Evolutionary conservation across 2,797 vertebrate genomes (phyloP).

Genomic region (Pangasius sanitwongsei): DNA sequence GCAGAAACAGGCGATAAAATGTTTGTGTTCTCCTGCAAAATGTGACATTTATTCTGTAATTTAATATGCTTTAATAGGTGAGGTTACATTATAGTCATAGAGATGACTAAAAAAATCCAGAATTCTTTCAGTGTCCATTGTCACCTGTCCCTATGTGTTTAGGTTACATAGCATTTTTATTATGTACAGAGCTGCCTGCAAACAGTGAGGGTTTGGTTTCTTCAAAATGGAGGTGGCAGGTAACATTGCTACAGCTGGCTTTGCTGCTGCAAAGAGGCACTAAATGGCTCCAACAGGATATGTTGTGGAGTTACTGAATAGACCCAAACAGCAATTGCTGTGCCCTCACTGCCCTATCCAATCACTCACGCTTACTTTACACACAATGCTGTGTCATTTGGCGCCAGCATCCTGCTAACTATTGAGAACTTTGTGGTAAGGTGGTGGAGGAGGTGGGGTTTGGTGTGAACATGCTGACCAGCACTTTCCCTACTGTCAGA

Average conservation of each 20-base stretch:
- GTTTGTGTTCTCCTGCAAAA: neutral
- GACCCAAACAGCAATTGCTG: neutral
- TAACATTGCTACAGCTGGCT: conserved; percentile 1
- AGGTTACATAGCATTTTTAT: neutral
- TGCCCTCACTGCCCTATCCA: conserved; percentile 14
- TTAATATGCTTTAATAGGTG: neutral
- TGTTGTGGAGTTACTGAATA: neutral
- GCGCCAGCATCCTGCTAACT: conserved; percentile 61
- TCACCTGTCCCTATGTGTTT: neutral
- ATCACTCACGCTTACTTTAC: conserved; percentile 42
- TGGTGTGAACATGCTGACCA: conserved; percentile 80
- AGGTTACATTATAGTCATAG: neutral
- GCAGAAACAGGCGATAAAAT: neutral
- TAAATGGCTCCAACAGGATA: conserved; percentile 12
- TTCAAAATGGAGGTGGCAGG: conserved; percentile 23
- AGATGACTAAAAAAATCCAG: neutral
- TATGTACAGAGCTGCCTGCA: neutral
- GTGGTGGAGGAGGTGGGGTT: conserved; percentile 65
- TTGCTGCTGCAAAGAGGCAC: conserved; percentile 6
- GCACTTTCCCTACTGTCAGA: conserved; percentile 83
- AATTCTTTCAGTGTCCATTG: too few relatives aligned
- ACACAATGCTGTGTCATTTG: conserved; percentile 49
- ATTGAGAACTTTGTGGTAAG: conserved; percentile 62
- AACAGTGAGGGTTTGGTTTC: neutral
- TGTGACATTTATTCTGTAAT: neutral